A percentile compares a stretch with the other conserved stretches of the same genome.
Conservation (phyloP, 2,797 vertebrate genomes). For the Siniperca scherzeri region DNA sequence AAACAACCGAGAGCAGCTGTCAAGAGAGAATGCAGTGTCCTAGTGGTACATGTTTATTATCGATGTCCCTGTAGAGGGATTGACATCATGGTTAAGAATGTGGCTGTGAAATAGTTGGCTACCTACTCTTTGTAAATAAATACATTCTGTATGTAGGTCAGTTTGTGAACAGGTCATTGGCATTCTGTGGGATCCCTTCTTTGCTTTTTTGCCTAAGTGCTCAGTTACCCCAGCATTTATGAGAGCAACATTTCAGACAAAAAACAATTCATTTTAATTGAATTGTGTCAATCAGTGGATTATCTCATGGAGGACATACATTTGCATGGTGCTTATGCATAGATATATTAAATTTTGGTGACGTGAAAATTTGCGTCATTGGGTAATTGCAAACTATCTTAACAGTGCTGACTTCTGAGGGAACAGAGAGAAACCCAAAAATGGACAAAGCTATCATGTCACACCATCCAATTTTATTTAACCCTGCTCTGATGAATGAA, state of each 20-base stretch:
- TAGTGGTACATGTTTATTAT: slow-evolving; percentile 79
- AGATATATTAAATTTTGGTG: not conserved
- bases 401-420: not conserved
- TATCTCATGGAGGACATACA: not conserved
- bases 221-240: not conserved
- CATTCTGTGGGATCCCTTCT: slow-evolving; percentile 25
- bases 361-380: not conserved
- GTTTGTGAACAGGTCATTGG: slow-evolving; percentile 61
- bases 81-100: slow-evolving; percentile 77
- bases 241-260: not conserved
- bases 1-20: slow-evolving; percentile 79
- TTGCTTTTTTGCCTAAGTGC: not conserved
- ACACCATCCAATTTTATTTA: not conserved
- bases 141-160: slow-evolving; percentile 62
- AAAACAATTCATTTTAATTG: not conserved
- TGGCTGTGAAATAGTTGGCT: slow-evolving; percentile 71
- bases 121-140: slow-evolving; percentile 73
- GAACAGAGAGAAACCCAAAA: not conserved
- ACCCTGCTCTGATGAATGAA: not conserved
- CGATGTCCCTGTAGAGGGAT: slow-evolving; percentile 65
- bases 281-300: not conserved
- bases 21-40: slow-evolving; percentile 65
- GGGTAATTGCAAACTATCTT: not conserved
- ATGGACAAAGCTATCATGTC: not conserved
- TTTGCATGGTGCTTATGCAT: not conserved